These are phyloP conservation scores for Oncorhynchus nerka DNA, from an alignment of 2,113 vertebrate genomes.

Conservation along the genomic window DNA sequence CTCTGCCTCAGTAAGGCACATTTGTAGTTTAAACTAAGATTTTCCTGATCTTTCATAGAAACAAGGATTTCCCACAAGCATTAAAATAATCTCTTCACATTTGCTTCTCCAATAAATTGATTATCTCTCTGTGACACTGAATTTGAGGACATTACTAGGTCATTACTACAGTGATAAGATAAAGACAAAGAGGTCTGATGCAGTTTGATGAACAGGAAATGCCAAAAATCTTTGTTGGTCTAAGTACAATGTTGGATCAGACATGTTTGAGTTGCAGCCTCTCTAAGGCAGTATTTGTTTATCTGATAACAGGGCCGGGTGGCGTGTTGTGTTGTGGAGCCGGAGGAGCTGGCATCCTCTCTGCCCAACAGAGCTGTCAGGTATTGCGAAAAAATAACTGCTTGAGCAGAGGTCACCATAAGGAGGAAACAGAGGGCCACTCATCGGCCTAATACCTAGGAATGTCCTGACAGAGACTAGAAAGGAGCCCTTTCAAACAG, in stretches of 20 bases:
- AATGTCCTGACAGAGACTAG: conserved; percentile 68
- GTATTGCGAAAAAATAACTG: conserved; percentile 42
- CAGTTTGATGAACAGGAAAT: not conserved
- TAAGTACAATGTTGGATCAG: not conserved
- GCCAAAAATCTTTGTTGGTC: too few relatives aligned
- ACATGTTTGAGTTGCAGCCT: not conserved
- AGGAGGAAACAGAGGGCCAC: conserved; percentile 59
- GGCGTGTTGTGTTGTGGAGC: not conserved
- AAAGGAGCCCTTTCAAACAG: conserved; percentile 62
- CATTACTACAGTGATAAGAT: not conserved
- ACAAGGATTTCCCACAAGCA: not conserved
- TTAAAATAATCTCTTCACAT: not conserved
- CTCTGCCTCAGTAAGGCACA: not conserved
- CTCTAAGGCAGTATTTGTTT: not conserved
- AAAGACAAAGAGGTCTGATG: not conserved
- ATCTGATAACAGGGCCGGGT: not conserved
- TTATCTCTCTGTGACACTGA: not conserved
- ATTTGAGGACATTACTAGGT: not conserved
- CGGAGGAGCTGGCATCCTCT: not conserved
- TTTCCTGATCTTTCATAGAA: not conserved
- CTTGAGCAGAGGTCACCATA: conserved; percentile 54
- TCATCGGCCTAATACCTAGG: conserved; percentile 69
- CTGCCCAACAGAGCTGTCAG: conserved; percentile 32
- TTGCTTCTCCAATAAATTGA: not conserved
- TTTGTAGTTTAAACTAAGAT: not conserved